Percentiles rank a stretch among this genome's conserved stretches.
These are phyloP conservation scores for Oryzias melastigma DNA, from an alignment of 2,113 vertebrate species.

Conservation along the genomic window DNA sequence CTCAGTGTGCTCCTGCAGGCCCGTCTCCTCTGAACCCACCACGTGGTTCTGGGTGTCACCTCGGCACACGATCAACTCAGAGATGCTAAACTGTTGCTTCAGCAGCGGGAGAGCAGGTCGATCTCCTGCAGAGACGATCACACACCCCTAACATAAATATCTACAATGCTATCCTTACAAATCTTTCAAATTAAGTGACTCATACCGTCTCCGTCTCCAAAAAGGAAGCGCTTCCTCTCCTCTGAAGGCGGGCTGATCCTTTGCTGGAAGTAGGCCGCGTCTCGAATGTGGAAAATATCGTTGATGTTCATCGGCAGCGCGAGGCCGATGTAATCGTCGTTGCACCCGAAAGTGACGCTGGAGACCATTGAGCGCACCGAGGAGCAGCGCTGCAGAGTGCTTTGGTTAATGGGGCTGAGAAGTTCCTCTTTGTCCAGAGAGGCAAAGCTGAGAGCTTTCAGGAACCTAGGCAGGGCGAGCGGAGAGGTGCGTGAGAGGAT, in stretches of 20 bases:
- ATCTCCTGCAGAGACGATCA: slow-evolving; percentile 43
- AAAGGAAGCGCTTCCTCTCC: slow-evolving; percentile 83
- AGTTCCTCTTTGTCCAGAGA: slow-evolving; percentile 98
- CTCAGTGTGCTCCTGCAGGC: slow-evolving; percentile 93
- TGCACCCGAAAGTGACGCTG: slow-evolving; percentile 88
- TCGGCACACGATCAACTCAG: slow-evolving; percentile 91
- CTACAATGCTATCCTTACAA: too few species aligned
- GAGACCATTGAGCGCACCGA: slow-evolving; percentile 98
- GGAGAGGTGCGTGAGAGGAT: slow-evolving; percentile 70
- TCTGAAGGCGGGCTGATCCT: slow-evolving; percentile 88
- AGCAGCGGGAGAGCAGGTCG: slow-evolving; percentile 71
- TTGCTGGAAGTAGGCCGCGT: slow-evolving; percentile 94
- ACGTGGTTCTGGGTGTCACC: slow-evolving; percentile 84
- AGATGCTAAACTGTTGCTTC: slow-evolving; percentile 94
- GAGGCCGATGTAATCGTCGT: slow-evolving; percentile 93
- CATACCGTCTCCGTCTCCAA: slow-evolving; percentile 82
- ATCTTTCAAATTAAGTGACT: background rate
- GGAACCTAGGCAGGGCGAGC: slow-evolving; percentile 84
- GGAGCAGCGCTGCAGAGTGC: slow-evolving; percentile 92
- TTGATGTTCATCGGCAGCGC: slow-evolving; percentile 93
- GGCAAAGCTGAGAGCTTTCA: slow-evolving; percentile 97
- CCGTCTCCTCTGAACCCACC: slow-evolving; percentile 90
- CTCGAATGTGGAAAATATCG: slow-evolving; percentile 93
- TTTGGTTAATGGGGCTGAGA: slow-evolving; percentile 96
- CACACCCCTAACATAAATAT: background rate